A percentile compares a stretch with the other conserved stretches of the same genome.
phyloP scores from a whole-genome alignment of 2,113 vertebrate genomes.

The Taurulus bubalis region DNA sequence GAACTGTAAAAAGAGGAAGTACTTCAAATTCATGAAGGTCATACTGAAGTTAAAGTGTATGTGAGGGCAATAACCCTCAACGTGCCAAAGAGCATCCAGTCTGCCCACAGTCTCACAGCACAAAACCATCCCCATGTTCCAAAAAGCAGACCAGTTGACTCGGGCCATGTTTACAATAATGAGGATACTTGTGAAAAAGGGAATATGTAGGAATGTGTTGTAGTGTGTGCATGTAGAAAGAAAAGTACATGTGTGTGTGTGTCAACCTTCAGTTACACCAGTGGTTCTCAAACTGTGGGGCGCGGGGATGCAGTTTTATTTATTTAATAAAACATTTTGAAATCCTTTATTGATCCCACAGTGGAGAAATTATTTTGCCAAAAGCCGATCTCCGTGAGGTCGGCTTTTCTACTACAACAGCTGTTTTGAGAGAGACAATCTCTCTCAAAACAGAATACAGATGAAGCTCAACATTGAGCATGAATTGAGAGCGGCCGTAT shows the following conservation, averaged over 20 bases:
- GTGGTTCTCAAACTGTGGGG: too few relatives aligned
- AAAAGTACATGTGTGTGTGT: neutral
- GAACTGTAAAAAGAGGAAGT: neutral
- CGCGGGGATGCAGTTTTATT: too few relatives aligned
- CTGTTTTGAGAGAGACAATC: too few relatives aligned
- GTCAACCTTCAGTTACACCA: neutral
- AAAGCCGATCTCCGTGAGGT: too few relatives aligned
- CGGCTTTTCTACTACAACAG: too few relatives aligned
- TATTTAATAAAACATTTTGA: too few relatives aligned
- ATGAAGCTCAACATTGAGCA: too few relatives aligned
- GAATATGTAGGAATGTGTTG: neutral
- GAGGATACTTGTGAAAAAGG: neutral
- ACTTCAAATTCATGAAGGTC: slow-evolving; percentile 33
- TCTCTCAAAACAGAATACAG: too few relatives aligned
- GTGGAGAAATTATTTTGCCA: too few relatives aligned
- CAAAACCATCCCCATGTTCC: slow-evolving; percentile 3
- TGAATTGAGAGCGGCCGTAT: too few relatives aligned
- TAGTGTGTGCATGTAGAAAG: neutral
- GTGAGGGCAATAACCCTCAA: neutral
- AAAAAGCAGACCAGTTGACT: slow-evolving; percentile 9
- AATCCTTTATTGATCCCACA: too few relatives aligned
- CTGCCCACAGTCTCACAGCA: slow-evolving; percentile 1
- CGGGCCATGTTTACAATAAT: neutral
- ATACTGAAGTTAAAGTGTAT: slow-evolving; percentile 7
- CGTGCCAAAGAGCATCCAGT: slow-evolving; percentile 14